Evolutionary conservation across 1,140 invertebrate species (phyloP).

Genomic region (Magallana gigas): DNA sequence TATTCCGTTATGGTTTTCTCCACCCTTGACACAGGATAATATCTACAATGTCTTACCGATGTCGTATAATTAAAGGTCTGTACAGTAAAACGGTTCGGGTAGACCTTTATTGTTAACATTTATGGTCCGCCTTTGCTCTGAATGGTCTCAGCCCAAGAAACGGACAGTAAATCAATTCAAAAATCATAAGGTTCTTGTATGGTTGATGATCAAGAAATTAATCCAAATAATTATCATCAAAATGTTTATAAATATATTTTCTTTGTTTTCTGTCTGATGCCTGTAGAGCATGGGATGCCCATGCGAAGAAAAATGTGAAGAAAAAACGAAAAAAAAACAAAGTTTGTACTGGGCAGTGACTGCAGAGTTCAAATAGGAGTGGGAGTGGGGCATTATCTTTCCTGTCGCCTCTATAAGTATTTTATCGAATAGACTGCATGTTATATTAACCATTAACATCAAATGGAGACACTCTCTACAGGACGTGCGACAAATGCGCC

Average conservation of each 20-base stretch:
- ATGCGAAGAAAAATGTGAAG: slow-evolving; percentile 26
- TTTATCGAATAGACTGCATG: too few species aligned
- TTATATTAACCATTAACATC: slow-evolving; percentile 32
- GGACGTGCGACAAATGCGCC: slow-evolving; percentile 46
- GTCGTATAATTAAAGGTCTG: slow-evolving; percentile 30
- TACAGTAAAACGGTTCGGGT: slow-evolving; percentile 39
- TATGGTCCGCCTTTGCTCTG: too few species aligned
- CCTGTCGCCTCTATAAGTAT: slow-evolving; percentile 42
- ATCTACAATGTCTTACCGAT: slow-evolving; percentile 58
- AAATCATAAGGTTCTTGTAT: too few species aligned
- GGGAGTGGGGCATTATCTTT: slow-evolving; percentile 46
- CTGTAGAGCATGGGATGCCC: slow-evolving; percentile 47
- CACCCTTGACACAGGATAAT: slow-evolving; percentile 43
- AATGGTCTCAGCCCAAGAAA: not conserved
- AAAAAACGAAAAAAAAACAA: slow-evolving; percentile 42
- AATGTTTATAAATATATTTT: not conserved
- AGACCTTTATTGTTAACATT: too few species aligned
- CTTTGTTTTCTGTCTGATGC: not conserved
- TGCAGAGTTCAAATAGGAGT: slow-evolving; percentile 49
- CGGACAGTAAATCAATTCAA: not conserved
- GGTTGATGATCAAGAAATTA: too few species aligned
- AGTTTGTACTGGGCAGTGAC: slow-evolving; percentile 51
- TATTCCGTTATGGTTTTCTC: slow-evolving; percentile 54
- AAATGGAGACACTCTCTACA: slow-evolving; percentile 56
- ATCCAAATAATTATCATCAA: too few species aligned